phyloP scores from a whole-genome alignment of 2,113 vertebrate species.

The Bostrychus sinensis region DNA sequence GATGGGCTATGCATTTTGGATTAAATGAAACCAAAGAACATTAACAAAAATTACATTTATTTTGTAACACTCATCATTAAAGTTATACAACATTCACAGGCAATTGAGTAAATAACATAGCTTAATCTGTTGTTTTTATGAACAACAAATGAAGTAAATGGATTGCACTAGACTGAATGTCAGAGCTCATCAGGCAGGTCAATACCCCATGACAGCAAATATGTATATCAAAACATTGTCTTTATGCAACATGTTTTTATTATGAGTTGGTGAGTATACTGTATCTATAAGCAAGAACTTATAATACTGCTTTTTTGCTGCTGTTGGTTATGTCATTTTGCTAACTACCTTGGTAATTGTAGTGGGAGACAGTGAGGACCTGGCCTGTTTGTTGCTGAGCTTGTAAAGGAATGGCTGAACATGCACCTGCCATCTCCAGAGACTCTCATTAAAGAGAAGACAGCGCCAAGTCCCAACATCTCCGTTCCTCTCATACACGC shows the following conservation, averaged over 20 bases:
- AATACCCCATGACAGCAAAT: background rate
- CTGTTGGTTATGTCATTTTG: slow-evolving; percentile 60
- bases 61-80: slow-evolving; percentile 14
- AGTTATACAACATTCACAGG: slow-evolving; percentile 35
- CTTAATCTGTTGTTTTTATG: slow-evolving; percentile 39
- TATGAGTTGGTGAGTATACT: background rate
- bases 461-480: slow-evolving; percentile 55
- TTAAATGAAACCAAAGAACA: slow-evolving; percentile 11
- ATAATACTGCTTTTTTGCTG: no score
- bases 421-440: slow-evolving; percentile 81
- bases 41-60: slow-evolving; percentile 26
- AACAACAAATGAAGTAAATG: slow-evolving; percentile 19
- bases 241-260: background rate
- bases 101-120: slow-evolving; percentile 51
- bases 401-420: slow-evolving; percentile 77
- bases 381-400: slow-evolving; percentile 71
- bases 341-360: slow-evolving; percentile 76
- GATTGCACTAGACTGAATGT: slow-evolving; percentile 14
- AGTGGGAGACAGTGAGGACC: slow-evolving; percentile 55
- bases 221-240: background rate
- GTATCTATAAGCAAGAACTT: slow-evolving; percentile 24
- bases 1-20: slow-evolving; percentile 24
- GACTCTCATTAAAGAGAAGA: slow-evolving; percentile 79
- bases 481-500: slow-evolving; percentile 48
- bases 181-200: slow-evolving; percentile 33